Percentiles rank a stretch among this genome's conserved stretches.
These are phyloP conservation scores for Lota lota DNA, from an alignment of 2,113 vertebrate genomes.

Conservation along the genomic window DNA sequence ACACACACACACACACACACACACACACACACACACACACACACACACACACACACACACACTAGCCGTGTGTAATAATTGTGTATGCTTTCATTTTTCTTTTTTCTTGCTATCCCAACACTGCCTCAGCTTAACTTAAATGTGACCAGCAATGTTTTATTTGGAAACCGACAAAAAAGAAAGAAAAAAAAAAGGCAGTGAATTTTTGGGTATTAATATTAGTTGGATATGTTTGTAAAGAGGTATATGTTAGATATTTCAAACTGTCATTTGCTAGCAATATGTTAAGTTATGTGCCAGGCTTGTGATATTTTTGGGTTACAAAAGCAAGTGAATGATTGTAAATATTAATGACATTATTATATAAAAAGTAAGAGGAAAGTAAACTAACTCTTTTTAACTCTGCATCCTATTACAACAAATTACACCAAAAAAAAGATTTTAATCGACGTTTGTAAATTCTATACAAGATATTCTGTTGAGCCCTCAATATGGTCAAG, in stretches of 20 bases:
- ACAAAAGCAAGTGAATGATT: constrained; percentile 85
- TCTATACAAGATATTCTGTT: constrained; percentile 79
- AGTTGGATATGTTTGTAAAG: constrained; percentile 84
- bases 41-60: background rate
- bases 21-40: background rate
- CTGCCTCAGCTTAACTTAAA: constrained; percentile 66
- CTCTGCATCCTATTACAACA: constrained; percentile 78
- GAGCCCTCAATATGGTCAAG: constrained; percentile 76
- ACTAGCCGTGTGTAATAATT: constrained; percentile 23
- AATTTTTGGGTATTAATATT: constrained; percentile 63
- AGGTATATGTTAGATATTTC: constrained; percentile 86
- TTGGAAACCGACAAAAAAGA: constrained; percentile 21
- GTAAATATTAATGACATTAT: constrained; percentile 81
- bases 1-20: background rate
- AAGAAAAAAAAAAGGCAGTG: constrained; percentile 57
- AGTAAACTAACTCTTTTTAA: constrained; percentile 68
- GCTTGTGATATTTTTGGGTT: constrained; percentile 85
- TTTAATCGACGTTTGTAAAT: constrained; percentile 78
- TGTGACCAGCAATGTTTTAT: constrained; percentile 69
- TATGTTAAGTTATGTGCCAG: constrained; percentile 87
- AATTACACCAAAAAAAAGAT: constrained; percentile 44
- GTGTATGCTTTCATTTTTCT: constrained; percentile 50
- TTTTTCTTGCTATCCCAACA: constrained; percentile 60
- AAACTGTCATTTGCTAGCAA: constrained; percentile 90
- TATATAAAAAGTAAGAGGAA: constrained; percentile 56